These are phyloP conservation scores for Morpho helenor DNA, from an alignment of 2,888 invertebrate genomes.

Conservation along the genomic window DNA sequence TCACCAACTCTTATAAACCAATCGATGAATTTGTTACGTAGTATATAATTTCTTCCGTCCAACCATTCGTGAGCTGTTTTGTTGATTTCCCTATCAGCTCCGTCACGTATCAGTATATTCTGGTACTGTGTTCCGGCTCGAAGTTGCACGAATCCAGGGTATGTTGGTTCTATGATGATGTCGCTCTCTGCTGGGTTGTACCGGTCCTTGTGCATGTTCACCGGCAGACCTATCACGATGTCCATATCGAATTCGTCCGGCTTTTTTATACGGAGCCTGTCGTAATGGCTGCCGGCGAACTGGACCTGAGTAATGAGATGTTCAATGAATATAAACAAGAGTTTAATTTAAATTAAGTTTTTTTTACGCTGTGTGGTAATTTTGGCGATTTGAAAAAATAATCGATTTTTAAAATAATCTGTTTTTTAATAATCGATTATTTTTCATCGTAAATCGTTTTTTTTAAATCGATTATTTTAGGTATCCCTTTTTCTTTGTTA, in stretches of 20 bases:
- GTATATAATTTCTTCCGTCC: constrained; percentile 54
- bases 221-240: constrained; percentile 74
- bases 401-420: too few species aligned
- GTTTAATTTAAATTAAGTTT: too few species aligned
- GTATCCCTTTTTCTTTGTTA: too few species aligned
- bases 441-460: too few species aligned
- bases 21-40: constrained; percentile 61
- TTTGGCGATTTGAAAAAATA: too few species aligned
- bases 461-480: too few species aligned
- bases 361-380: background rate
- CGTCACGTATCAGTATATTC: constrained; percentile 42
- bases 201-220: constrained; percentile 50
- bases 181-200: constrained; percentile 32
- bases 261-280: constrained; percentile 78
- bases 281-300: constrained; percentile 81
- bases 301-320: constrained; percentile 31
- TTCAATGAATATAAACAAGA: too few species aligned
- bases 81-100: constrained; percentile 45
- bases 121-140: constrained; percentile 54
- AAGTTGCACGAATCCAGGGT: constrained; percentile 70
- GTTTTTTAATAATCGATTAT: too few species aligned
- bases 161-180: constrained; percentile 57
- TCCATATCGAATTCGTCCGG: constrained; percentile 82
- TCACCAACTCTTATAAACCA: constrained; percentile 77
- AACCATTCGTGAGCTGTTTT: constrained; percentile 58